Evolutionary conservation across 2,113 vertebrate species (phyloP).

Genomic region (Burhinus bistriatus): DNA sequence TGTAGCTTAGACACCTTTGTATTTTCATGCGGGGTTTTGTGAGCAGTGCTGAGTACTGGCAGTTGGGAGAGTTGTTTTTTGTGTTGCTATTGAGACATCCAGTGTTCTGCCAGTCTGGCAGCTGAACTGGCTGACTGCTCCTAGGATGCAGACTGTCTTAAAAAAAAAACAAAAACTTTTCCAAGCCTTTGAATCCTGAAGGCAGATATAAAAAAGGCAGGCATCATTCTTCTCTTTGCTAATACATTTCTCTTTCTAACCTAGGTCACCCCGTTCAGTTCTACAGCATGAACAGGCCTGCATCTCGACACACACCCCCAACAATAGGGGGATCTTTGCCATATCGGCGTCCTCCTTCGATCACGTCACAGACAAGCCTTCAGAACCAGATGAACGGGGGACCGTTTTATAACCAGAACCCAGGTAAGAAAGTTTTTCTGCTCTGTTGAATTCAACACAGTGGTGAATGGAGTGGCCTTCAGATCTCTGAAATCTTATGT

Average conservation of each 20-base stretch:
- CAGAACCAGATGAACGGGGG: constrained; percentile 94
- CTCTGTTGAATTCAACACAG: neutral
- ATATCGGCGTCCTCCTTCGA: constrained; percentile 91
- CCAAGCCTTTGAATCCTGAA: neutral
- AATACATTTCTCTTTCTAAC: neutral
- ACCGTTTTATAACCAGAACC: constrained; percentile 91
- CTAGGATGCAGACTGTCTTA: neutral
- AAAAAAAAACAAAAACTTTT: neutral
- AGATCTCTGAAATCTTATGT: neutral
- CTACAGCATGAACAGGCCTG: constrained; percentile 98
- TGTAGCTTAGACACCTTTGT: neutral
- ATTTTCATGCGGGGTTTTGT: neutral
- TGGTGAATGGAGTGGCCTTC: neutral
- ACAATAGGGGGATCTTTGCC: constrained; percentile 93
- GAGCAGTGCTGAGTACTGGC: neutral
- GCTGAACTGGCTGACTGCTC: neutral
- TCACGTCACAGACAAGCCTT: constrained; percentile 87
- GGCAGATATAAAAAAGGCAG: neutral
- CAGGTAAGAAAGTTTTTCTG: constrained; percentile 72
- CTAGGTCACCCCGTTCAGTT: constrained; percentile 92
- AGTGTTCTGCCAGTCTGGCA: neutral
- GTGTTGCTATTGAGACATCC: neutral
- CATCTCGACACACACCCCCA: constrained; percentile 80
- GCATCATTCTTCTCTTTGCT: neutral
- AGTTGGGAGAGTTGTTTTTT: neutral